phyloP scores from a whole-genome alignment of 2,797 vertebrate genomes.

The Gymnoscopelus microlampas region DNA sequence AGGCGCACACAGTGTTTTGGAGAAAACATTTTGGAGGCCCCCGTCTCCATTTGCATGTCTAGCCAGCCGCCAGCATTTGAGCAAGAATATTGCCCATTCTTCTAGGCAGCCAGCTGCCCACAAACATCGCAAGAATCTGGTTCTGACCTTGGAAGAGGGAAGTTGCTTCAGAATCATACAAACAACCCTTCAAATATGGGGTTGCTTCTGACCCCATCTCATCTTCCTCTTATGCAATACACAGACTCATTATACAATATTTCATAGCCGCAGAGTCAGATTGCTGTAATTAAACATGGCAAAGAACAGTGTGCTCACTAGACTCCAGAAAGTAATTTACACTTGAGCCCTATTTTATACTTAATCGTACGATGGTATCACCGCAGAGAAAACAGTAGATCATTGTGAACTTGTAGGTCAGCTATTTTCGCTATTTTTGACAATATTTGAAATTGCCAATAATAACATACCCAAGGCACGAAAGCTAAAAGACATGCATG shows the following conservation, averaged over 20 bases:
- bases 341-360: too few relatives aligned
- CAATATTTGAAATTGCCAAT: too few relatives aligned
- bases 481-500: too few relatives aligned
- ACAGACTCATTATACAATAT: conserved; percentile 1
- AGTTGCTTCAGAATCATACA: conserved; percentile 28
- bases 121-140: conserved; percentile 69
- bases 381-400: too few relatives aligned
- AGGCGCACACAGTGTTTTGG: too few relatives aligned
- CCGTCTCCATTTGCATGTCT: conserved; percentile 49
- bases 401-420: too few relatives aligned
- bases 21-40: conserved; percentile 5
- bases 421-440: too few relatives aligned
- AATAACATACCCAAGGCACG: too few relatives aligned
- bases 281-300: conserved; percentile 18
- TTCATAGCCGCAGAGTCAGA: background rate
- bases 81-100: conserved; percentile 47
- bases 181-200: conserved; percentile 30
- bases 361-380: too few relatives aligned
- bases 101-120: conserved; percentile 49
- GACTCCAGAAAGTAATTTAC: too few relatives aligned
- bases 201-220: conserved; percentile 15
- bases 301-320: background rate
- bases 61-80: conserved; percentile 30
- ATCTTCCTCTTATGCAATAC: conserved; percentile 39
- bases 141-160: conserved; percentile 43